Conservation (phyloP, 2,113 vertebrate genomes). For the Calypte anna region DNA sequence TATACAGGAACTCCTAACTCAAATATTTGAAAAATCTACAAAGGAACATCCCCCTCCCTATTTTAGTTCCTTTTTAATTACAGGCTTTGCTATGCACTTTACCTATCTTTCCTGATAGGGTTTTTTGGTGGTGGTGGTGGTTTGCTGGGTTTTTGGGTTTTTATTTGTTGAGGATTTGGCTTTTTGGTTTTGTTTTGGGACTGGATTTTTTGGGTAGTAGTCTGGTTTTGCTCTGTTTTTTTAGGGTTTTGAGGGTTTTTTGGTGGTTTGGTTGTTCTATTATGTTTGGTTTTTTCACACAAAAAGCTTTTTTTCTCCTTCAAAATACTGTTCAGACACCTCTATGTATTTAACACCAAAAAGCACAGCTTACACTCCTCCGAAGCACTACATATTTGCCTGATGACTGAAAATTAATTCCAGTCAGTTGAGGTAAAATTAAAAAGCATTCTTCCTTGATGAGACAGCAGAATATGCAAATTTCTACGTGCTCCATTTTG, state of each 20-base stretch:
- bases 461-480: background rate
- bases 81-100: background rate
- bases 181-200: too few species aligned
- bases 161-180: too few species aligned
- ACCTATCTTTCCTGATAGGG: background rate
- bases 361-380: background rate
- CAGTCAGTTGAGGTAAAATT: background rate
- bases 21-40: background rate
- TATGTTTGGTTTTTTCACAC: background rate
- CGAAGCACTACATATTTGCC: background rate
- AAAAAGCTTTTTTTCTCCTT: background rate
- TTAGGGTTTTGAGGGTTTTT: too few species aligned
- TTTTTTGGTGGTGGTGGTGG: too few species aligned
- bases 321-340: background rate
- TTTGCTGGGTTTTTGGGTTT: too few species aligned
- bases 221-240: too few species aligned
- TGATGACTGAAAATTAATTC: background rate
- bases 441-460: background rate
- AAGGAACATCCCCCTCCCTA: background rate
- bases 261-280: too few species aligned
- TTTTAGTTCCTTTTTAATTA: background rate
- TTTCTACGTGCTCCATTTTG: background rate
- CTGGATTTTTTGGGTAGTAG: too few species aligned
- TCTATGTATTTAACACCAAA: background rate
- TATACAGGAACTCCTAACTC: background rate